These are phyloP conservation scores for Nestor notabilis DNA, from an alignment of 2,113 vertebrate genomes.

Conservation along the genomic window DNA sequence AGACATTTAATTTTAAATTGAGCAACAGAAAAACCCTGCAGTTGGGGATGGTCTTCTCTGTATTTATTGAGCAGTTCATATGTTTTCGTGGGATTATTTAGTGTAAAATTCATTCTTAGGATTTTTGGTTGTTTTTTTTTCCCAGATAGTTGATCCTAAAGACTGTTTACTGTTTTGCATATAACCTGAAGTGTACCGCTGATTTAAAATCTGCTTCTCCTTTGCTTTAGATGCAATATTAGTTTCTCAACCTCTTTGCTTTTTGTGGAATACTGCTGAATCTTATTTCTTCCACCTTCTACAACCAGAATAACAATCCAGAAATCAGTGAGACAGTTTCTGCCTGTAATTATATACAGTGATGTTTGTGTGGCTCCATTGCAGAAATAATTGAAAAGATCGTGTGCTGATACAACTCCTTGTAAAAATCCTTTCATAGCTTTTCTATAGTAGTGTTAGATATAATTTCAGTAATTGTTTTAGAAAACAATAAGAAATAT, in stretches of 20 bases:
- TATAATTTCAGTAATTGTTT: neutral
- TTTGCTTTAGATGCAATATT: neutral
- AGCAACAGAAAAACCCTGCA: neutral
- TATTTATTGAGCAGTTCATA: neutral
- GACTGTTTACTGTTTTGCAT: neutral
- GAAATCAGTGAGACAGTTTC: neutral
- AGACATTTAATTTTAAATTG: neutral
- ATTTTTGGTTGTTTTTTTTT: fast-evolving
- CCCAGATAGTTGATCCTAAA: neutral
- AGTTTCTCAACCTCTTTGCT: neutral
- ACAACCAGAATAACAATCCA: neutral
- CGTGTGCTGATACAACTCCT: neutral
- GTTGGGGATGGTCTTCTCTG: neutral
- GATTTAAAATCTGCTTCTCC: neutral
- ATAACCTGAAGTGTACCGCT: neutral
- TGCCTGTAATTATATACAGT: neutral
- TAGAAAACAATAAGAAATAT: neutral
- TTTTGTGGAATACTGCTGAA: neutral
- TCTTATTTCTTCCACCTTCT: neutral
- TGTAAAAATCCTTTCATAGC: neutral
- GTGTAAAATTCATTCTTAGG: neutral
- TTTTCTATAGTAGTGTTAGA: neutral
- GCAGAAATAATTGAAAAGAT: conserved; percentile 8
- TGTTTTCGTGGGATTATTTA: neutral
- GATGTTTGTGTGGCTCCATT: neutral